A percentile compares a stretch with the other conserved stretches of the same genome.
These are phyloP conservation scores for Limenitis camilla DNA, from an alignment of 2,888 invertebrate species.

Conservation along the genomic window DNA sequence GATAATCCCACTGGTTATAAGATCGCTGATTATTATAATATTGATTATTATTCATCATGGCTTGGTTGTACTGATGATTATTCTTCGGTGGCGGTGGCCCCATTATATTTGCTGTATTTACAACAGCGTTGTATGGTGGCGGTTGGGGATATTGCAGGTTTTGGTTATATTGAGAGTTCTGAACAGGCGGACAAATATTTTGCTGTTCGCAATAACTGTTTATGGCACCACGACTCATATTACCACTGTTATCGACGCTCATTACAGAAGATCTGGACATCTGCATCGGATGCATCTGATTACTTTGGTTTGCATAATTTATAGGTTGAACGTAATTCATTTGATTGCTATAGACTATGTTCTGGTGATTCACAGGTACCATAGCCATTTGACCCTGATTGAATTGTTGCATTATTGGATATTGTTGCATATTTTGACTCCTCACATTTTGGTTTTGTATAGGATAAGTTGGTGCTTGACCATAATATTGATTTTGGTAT, in stretches of 20 bases:
- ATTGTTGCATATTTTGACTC: constrained; percentile 56
- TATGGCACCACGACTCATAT: constrained; percentile 56
- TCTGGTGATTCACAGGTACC: constrained; percentile 45
- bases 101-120: constrained; percentile 62
- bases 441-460: constrained; percentile 52
- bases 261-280: constrained; percentile 66
- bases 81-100: constrained; percentile 68
- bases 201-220: constrained; percentile 58
- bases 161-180: constrained; percentile 51
- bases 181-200: constrained; percentile 42
- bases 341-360: constrained; percentile 46
- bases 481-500: constrained; percentile 56
- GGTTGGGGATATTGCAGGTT: constrained; percentile 60
- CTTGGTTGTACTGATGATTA: constrained; percentile 65
- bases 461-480: constrained; percentile 49
- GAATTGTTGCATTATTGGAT: constrained; percentile 57
- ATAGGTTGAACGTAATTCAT: constrained; percentile 51
- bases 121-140: constrained; percentile 58
- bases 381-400: constrained; percentile 49
- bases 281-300: constrained; percentile 57
- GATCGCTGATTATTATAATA: constrained; percentile 64
- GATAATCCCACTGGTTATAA: constrained; percentile 65
- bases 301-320: constrained; percentile 49
- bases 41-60: constrained; percentile 68
- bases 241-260: constrained; percentile 66